Conservation (phyloP, 2,888 invertebrate species). For the Tanytarsus gracilentus region DNA sequence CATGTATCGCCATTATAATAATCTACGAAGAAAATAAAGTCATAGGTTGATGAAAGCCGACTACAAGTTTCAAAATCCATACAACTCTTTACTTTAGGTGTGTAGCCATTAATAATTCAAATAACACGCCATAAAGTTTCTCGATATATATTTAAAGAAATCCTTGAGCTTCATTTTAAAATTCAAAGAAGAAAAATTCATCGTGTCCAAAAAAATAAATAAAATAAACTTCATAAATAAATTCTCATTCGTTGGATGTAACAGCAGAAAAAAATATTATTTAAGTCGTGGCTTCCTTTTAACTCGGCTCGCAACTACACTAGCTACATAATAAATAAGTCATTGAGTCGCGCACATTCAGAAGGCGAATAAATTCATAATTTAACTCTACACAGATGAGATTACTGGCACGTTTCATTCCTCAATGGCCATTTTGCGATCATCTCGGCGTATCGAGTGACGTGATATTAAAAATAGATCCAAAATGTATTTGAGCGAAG, state of each 20-base stretch:
- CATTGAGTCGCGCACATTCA: no score
- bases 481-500: no score
- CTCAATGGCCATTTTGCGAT: no score
- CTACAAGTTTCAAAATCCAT: not conserved
- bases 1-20: no score
- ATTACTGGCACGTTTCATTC: no score
- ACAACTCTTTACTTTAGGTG: slow-evolving; percentile 1
- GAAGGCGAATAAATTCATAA: no score
- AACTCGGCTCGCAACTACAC: not conserved
- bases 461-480: no score
- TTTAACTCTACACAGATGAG: no score
- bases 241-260: slow-evolving; percentile 5
- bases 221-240: slow-evolving; percentile 12
- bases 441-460: no score
- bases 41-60: no score
- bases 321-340: slow-evolving; percentile 25
- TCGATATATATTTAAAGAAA: not conserved
- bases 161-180: slow-evolving; percentile 19
- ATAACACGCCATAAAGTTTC: slow-evolving; percentile 9
- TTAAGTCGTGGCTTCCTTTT: slow-evolving; percentile 21
- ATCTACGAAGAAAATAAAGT: no score
- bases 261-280: not conserved
- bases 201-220: not conserved
- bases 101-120: slow-evolving; percentile 19
- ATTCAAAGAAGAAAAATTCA: slow-evolving; percentile 14